These are phyloP conservation scores for Tryphoninae sp. DNA, from an alignment of 2,888 invertebrate genomes.

Conservation along the genomic window DNA sequence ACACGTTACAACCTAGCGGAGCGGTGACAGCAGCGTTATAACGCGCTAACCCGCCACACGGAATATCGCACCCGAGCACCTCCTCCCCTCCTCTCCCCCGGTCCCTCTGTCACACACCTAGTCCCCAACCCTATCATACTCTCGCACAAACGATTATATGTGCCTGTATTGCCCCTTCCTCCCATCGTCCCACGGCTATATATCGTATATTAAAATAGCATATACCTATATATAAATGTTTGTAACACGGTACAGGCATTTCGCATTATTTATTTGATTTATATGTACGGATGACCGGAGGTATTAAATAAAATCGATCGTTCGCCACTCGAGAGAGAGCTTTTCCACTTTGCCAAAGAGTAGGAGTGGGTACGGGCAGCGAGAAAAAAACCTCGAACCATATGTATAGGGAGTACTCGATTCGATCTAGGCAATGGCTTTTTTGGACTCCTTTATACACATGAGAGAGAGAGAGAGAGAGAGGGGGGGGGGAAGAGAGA, in stretches of 20 bases:
- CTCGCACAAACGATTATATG: too few species aligned
- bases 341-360: conserved; percentile 36
- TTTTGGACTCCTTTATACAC: conserved; percentile 20
- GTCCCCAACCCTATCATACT: background rate
- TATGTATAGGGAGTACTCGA: conserved; percentile 34
- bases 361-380: conserved; percentile 26
- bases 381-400: conserved; percentile 60
- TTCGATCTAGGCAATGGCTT: conserved; percentile 46
- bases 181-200: background rate
- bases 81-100: background rate
- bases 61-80: conserved; percentile 52
- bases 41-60: conserved; percentile 55
- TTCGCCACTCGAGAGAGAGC: conserved; percentile 25
- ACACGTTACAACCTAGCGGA: conserved; percentile 60
- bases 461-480: too few species aligned
- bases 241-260: background rate
- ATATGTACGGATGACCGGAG: background rate
- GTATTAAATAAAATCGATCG: conserved; percentile 48
- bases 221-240: background rate
- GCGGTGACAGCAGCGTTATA: conserved; percentile 62
- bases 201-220: conserved; percentile 14
- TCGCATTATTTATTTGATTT: background rate
- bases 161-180: too few species aligned
- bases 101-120: background rate
- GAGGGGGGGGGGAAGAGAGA: too few species aligned